These are phyloP conservation scores for Spilosoma lubricipeda DNA, from an alignment of 2,888 invertebrate genomes.

Conservation along the genomic window DNA sequence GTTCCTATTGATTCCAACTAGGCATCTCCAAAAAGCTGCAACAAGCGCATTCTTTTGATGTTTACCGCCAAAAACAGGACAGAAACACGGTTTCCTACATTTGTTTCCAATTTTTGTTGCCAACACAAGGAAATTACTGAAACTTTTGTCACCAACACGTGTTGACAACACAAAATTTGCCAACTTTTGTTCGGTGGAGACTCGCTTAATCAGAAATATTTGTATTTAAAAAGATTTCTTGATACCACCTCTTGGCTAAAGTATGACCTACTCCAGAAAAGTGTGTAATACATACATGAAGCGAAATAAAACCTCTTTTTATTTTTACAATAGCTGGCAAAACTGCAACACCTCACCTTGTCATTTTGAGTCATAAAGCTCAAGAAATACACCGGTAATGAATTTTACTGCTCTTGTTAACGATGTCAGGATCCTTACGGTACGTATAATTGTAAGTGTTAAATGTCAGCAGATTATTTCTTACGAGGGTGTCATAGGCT, in stretches of 20 bases:
- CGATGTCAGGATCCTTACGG: constrained; percentile 16
- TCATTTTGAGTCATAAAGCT: constrained; percentile 36
- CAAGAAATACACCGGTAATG: constrained; percentile 36
- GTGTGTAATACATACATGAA: neutral
- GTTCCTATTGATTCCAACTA: no score
- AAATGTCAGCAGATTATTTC: constrained; percentile 45
- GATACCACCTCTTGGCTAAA: neutral
- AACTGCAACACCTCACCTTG: constrained; percentile 28
- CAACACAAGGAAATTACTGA: no score
- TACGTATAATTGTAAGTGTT: constrained; percentile 41
- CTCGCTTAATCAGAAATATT: neutral
- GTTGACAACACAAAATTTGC: no score
- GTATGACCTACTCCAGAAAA: neutral
- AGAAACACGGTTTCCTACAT: no score
- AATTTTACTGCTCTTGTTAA: constrained; percentile 47
- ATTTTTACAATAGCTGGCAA: constrained; percentile 30
- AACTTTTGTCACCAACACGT: no score
- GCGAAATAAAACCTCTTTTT: neutral
- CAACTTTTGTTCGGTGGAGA: no score
- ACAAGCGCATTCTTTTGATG: no score
- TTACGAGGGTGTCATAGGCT: constrained; percentile 33
- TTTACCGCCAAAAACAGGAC: no score
- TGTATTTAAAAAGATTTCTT: neutral
- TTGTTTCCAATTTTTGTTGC: no score
- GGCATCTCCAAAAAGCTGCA: no score